Evolutionary conservation across 2,113 vertebrate genomes (phyloP).

Genomic region (Larimichthys crocea): DNA sequence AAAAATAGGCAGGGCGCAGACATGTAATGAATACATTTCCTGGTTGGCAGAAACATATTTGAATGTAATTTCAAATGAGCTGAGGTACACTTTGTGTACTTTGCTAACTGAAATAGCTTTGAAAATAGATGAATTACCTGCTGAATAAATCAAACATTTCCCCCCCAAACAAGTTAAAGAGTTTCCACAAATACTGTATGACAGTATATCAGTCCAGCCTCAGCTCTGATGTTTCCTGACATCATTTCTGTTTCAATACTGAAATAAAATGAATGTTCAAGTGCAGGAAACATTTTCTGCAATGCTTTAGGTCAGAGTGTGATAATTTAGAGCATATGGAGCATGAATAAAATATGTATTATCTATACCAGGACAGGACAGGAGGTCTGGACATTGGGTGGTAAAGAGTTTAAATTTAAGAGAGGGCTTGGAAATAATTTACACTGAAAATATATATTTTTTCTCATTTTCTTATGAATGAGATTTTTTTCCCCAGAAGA

Average conservation of each 20-base stretch:
- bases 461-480: too few relatives aligned
- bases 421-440: neutral
- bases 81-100: constrained; percentile 44
- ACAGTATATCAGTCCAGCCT: constrained; percentile 13
- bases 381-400: neutral
- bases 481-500: too few relatives aligned
- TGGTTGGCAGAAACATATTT: constrained; percentile 62
- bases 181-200: constrained; percentile 29
- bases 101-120: constrained; percentile 48
- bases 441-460: too few relatives aligned
- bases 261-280: constrained; percentile 6
- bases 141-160: constrained; percentile 47
- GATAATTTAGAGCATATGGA: neutral
- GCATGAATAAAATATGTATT: neutral
- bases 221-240: neutral
- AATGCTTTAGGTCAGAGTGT: neutral
- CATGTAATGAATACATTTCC: constrained; percentile 70
- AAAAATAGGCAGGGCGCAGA: constrained; percentile 27
- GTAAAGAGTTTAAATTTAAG: neutral
- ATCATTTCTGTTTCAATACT: neutral
- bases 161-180: constrained; percentile 6
- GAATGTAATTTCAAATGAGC: constrained; percentile 68
- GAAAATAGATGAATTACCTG: constrained; percentile 48
- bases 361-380: neutral
- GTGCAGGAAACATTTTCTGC: neutral